Base-by-base conservation (phyloP, 2,888 invertebrate genomes). In the Uloborus plumipes region DNA sequence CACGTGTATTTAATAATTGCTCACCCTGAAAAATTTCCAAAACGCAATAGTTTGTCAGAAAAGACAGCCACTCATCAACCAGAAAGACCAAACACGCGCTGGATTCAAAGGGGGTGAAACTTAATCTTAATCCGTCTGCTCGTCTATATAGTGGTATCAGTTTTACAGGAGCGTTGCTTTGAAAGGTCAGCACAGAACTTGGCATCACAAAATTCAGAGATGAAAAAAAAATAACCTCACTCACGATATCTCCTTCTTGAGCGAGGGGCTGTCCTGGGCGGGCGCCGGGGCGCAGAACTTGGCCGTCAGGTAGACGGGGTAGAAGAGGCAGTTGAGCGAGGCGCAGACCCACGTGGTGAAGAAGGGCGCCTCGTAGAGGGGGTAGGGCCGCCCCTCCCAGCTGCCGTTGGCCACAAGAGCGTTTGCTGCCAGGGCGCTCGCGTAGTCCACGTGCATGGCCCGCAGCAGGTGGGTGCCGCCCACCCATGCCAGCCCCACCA, bases 271-370 rank as follows among this genome's bases (percentile, higher is more conserved):
- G 9, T 84, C 81, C 39, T 39, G 39, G 3, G 3, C 39, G 0
- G 78, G 78, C 0, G 81, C 71, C 7, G 83, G 82, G 15, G 82
- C 77, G 53, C 75, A 78, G 13, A 72, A 58, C 66, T 62, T 77
- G n/a, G 79, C 74, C 9, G 39, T 61, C 50, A 85, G 49, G 31
- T 77, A 85, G 13, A 85, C 51, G 0, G 84, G 82, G 31, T 76
- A 83, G 61, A 97, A 96, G 73, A 97, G 91, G 87, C 95, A 93
- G 75, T 95, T 93, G 93, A 96, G 97, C 89, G 95, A 94, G 67
- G 96, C 96, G 89, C 94, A 94, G 89, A 97, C 96, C 96, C 97
- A 98, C 47, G 97, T 95, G 11, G 96, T 95, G 90, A 97, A 96
- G 90, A 97, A 97, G 74, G 97, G 97, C 15, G 97, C 97, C 89